Base-by-base conservation (phyloP, 1,140 invertebrate genomes). In the Spodoptera frugiperda region DNA sequence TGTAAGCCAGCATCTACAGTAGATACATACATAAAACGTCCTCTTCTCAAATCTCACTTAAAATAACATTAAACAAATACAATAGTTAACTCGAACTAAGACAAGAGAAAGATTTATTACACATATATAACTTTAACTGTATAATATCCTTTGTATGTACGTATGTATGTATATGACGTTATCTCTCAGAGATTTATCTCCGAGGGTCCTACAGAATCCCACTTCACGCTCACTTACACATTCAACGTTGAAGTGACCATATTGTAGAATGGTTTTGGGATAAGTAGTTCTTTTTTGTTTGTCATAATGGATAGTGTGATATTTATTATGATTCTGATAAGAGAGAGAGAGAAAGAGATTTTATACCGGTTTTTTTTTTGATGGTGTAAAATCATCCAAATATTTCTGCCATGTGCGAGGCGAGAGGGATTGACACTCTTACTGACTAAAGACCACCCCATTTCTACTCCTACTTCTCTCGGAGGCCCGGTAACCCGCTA, bases 171-270 rank as follows among this genome's bases (percentile, higher is more conserved):
- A 61, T 39, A 44, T 10, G n/a, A 44, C 15, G n/a, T 17, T 11
- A 63, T 63, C 59, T 63, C 44, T 63, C 59, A 63, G 59, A 44
- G 33, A 33, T 33, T 63, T 63, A 15, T 61, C 30, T 61, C 25
- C 10, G 33, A 44, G n/a, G 15, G 17, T 33, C 30, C 59, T 12
- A 5, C 33, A 14, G 6, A 6, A 21, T 30, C 57, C 30, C 57
- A 39, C 57, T 61, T 61, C 57, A 39, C 5, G 33, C 33, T 19
- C 59, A 44, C 59, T 63, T 63, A 33, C 33, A 63, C 59, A 63
- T 63, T 63, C 33, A 63, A 63, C 15, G 15, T 8, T 63, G 12
- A 15, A 15, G 33, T 44, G 33, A 11, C 33, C 33, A 63, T 10
- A 17, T 2, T 44, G 8, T 2, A 4, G 2, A 39, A 9, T 25